Evolutionary conservation across 2,888 invertebrate genomes (phyloP).

Genomic region (Azorinus chamasolen): DNA sequence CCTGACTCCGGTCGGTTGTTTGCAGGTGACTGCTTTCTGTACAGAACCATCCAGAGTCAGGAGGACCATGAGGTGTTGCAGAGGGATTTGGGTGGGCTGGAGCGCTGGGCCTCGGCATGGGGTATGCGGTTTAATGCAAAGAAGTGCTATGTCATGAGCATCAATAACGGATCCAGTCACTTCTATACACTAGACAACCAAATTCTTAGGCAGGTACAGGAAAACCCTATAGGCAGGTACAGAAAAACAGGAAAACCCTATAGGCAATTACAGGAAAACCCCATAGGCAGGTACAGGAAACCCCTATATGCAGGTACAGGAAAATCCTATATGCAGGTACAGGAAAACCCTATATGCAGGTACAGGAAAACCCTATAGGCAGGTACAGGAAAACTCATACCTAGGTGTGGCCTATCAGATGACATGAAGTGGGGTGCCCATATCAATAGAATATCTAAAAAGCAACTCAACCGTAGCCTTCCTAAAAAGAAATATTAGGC

Average conservation of each 20-base stretch:
- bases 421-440: constrained; percentile 50
- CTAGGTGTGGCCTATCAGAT: constrained; percentile 40
- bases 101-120: constrained; percentile 7
- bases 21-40: constrained; percentile 26
- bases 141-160: constrained; percentile 15
- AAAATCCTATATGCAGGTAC: too few species aligned
- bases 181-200: constrained; percentile 12
- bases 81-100: constrained; percentile 4
- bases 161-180: not conserved
- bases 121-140: constrained; percentile 27
- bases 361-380: too few species aligned
- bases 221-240: too few species aligned
- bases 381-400: constrained; percentile 37
- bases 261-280: too few species aligned
- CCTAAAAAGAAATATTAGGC: constrained; percentile 34
- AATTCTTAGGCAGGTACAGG: too few species aligned
- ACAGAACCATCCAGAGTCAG: constrained; percentile 1
- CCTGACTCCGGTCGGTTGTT: constrained; percentile 12
- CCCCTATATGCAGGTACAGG: too few species aligned
- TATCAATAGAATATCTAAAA: constrained; percentile 35
- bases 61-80: constrained; percentile 15
- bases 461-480: constrained; percentile 48
- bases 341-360: too few species aligned
- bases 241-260: too few species aligned
- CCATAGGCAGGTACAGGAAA: too few species aligned